These are phyloP conservation scores for Zosterops borbonicus DNA, from an alignment of 2,113 vertebrate species.

Conservation along the genomic window DNA sequence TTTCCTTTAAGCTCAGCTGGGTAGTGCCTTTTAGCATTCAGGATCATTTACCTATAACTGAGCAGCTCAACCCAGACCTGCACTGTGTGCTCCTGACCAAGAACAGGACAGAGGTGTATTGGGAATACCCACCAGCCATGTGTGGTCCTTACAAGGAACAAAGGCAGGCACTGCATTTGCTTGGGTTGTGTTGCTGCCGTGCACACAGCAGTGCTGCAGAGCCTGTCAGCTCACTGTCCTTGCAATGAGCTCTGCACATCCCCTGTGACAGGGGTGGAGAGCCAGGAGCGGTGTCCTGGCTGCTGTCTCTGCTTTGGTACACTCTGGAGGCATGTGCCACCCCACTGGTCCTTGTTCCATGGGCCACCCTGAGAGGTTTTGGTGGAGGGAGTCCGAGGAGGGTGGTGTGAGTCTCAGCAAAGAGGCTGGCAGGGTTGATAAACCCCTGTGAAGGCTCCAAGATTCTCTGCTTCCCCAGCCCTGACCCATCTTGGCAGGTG, in stretches of 20 bases:
- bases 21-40: not conserved
- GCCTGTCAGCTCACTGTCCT: accelerated
- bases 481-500: not conserved
- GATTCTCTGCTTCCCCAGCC: not conserved
- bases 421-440: not conserved
- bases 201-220: not conserved
- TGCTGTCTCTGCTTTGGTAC: not conserved
- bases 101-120: not conserved
- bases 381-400: not conserved
- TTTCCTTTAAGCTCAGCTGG: not conserved
- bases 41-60: not conserved
- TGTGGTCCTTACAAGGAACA: not conserved
- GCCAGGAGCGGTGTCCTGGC: not conserved
- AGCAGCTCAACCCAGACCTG: not conserved
- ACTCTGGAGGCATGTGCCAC: accelerated
- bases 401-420: not conserved
- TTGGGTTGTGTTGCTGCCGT: not conserved
- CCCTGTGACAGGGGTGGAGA: not conserved
- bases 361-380: not conserved
- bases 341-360: accelerated
- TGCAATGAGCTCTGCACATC: not conserved
- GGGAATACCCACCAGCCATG: not conserved
- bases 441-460: not conserved
- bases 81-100: not conserved
- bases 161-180: not conserved